Percentiles rank a stretch among this genome's conserved stretches.
Conservation (phyloP, 2,113 vertebrate genomes). For the Lagopus leucura region DNA sequence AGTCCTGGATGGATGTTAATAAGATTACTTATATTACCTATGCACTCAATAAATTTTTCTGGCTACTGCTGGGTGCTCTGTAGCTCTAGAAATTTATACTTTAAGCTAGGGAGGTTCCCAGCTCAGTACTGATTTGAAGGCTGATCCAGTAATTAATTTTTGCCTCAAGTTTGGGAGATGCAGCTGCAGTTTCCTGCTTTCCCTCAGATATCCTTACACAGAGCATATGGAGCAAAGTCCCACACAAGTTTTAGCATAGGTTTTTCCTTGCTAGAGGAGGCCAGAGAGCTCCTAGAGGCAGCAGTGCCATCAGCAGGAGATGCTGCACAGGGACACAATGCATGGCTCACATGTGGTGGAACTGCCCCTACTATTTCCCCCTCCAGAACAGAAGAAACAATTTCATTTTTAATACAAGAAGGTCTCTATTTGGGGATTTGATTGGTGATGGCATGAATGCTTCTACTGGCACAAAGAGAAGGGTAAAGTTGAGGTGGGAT, state of each 20-base stretch:
- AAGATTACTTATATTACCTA: constrained; percentile 53
- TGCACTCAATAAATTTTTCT: constrained; percentile 39
- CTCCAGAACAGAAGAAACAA: neutral
- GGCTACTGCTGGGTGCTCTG: neutral
- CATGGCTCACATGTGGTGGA: fast-evolving
- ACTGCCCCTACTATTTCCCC: neutral
- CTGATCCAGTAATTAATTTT: neutral
- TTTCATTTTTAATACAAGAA: neutral
- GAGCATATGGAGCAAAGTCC: neutral
- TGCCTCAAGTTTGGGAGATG: neutral
- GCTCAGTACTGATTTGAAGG: neutral
- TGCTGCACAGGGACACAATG: neutral
- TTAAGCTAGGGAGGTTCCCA: neutral
- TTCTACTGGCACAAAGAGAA: neutral
- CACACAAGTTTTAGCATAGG: neutral
- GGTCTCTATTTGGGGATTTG: neutral
- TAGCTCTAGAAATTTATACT: constrained; percentile 9
- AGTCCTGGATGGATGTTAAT: constrained; percentile 27
- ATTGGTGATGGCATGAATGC: neutral
- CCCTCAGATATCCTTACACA: neutral
- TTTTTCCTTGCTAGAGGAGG: neutral
- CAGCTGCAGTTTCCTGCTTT: neutral
- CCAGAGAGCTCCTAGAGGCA: neutral
- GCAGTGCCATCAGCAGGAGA: neutral
- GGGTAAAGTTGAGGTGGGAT: fast-evolving